These are phyloP conservation scores for Ips nitidus DNA, from an alignment of 1,140 invertebrate species.

Conservation along the genomic window DNA sequence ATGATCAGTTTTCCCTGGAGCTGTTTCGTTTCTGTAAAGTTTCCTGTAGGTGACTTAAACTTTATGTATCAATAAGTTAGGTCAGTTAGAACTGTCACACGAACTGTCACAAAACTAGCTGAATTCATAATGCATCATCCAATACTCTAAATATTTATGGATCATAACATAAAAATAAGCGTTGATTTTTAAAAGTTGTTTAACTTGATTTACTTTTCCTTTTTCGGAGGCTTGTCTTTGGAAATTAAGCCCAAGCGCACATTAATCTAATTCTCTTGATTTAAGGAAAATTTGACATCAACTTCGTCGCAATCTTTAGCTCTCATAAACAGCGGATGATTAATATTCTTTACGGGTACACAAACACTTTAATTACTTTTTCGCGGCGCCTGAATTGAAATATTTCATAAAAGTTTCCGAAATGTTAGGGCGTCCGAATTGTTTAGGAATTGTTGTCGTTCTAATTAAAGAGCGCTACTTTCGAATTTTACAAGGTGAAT, in stretches of 20 bases:
- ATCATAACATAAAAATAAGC: too few relatives aligned
- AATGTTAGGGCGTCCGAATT: not conserved
- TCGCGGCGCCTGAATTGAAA: slow-evolving; percentile 9
- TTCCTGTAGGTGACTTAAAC: too few relatives aligned
- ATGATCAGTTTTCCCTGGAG: too few relatives aligned
- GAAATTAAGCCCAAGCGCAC: not conserved
- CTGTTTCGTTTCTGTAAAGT: too few relatives aligned
- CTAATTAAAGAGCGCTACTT: not conserved
- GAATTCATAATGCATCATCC: too few relatives aligned
- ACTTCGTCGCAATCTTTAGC: slow-evolving; percentile 15
- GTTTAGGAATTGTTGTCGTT: not conserved
- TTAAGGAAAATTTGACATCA: slow-evolving; percentile 13
- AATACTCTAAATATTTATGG: too few relatives aligned
- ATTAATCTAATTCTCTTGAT: slow-evolving; percentile 14
- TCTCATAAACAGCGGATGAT: slow-evolving; percentile 18
- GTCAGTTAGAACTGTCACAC: too few relatives aligned
- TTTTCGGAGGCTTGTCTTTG: not conserved
- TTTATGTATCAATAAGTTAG: too few relatives aligned
- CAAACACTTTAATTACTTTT: slow-evolving; percentile 22
- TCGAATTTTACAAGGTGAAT: not conserved
- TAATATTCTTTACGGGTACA: slow-evolving; percentile 20
- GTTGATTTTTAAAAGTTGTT: too few relatives aligned
- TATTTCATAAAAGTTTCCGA: slow-evolving; percentile 8
- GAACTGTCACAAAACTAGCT: too few relatives aligned
- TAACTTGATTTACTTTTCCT: not conserved